Base-by-base conservation (phyloP, 2,797 vertebrate species). In the Ceryle rudis region DNA sequence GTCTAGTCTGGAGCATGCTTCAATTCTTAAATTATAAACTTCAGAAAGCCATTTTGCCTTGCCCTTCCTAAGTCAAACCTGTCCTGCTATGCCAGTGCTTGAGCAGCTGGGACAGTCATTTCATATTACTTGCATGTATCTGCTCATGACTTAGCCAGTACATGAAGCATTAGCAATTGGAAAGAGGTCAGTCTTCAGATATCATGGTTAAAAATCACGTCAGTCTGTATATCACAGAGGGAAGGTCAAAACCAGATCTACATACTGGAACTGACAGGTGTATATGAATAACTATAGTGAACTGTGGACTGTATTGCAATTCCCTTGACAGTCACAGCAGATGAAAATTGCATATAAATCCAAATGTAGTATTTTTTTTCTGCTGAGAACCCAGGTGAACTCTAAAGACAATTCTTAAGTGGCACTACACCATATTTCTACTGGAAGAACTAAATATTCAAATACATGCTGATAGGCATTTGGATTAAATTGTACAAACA, bases 21-120 rank as follows among this genome's bases (percentile, higher is more conserved):
- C 9, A 52, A 11, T 84, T 94, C 72, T 67, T 65, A 84, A 89
- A 47, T 22, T 0, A 54, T 60, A 54, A 91, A 69, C 29, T 86
- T 74, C 31, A 81, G 66, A 92, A 89, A 86, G 5, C 9, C 9
- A 26, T 64, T 92, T 87, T 87, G 57, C 14, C 25, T 74, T 77
- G 67, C 49, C 51, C 58, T 91, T 92, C 81, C 12, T 51, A 42
- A 65, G 86, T 88, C 77, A 89, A 83, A 64, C 3, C 7, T 31
- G 29, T 66, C 61, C 42, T 70, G 20, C 11, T 64, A n/a, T 0
- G 1, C 12, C 75, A 8, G 60, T 86, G n/a, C 77, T 72, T 85
- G 74, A 95, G 75, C 93, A 97, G 86, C 72, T 95, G 86, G 69
- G 61, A 69, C 64, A 94, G 86, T 92, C n/a, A 85, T 87, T 88